phyloP scores from a whole-genome alignment of 1,140 invertebrate genomes.

The Pseudomyrmex sp. region DNA sequence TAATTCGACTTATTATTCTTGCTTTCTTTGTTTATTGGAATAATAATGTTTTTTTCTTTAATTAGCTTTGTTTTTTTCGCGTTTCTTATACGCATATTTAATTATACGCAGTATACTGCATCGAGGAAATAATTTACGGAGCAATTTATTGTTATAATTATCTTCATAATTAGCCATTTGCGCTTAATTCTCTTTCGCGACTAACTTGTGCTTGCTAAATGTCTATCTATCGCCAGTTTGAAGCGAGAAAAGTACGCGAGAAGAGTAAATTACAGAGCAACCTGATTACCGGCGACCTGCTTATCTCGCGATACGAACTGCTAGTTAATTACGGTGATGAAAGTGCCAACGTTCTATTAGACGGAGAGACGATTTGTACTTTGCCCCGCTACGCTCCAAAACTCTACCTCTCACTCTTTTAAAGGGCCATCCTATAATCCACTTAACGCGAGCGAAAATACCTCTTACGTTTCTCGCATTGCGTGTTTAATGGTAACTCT shows the following conservation, averaged over 20 bases:
- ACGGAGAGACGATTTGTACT: slow-evolving; percentile 2
- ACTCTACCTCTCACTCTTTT: not conserved
- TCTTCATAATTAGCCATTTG: not conserved
- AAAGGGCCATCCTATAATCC: slow-evolving; percentile 29
- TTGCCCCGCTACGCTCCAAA: not conserved
- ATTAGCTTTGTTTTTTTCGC: not conserved
- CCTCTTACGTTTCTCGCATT: slow-evolving; percentile 47
- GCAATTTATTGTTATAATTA: not conserved
- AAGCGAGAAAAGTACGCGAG: not conserved
- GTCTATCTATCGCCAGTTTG: not conserved
- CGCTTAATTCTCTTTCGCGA: not conserved
- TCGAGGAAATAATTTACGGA: not conserved
- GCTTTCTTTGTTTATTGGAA: not conserved
- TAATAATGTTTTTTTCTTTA: not conserved
- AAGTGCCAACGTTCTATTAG: not conserved
- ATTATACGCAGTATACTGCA: not conserved
- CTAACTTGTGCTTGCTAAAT: not conserved
- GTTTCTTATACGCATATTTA: not conserved
- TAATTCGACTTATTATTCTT: not conserved
- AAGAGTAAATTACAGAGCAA: slow-evolving; percentile 1
- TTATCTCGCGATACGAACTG: slow-evolving; percentile 39
- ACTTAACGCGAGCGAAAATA: slow-evolving; percentile 47
- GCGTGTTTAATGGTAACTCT: slow-evolving; percentile 53
- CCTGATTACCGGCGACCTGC: slow-evolving; percentile 1
- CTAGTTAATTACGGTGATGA: slow-evolving; percentile 30